Conservation (phyloP, 2,797 vertebrate species). For the Anableps anableps region DNA sequence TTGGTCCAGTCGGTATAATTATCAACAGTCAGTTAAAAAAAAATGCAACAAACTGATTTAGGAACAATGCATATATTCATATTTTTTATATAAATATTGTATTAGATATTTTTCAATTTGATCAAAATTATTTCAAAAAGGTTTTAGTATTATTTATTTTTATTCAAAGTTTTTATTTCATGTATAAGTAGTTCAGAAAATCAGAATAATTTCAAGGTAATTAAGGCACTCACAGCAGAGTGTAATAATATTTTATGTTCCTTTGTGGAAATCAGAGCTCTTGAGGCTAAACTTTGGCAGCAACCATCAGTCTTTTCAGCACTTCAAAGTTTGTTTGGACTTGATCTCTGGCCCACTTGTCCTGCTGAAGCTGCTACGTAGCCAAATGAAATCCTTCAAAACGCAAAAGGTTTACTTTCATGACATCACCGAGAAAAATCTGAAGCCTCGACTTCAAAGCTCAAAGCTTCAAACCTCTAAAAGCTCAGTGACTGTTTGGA, state of each 20-base stretch:
- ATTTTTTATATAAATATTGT: neutral
- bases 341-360: slow-evolving; percentile 34
- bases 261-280: slow-evolving; percentile 8
- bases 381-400: slow-evolving; percentile 53
- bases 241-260: slow-evolving; percentile 1
- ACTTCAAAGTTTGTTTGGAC: slow-evolving; percentile 62
- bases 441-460: slow-evolving; percentile 72
- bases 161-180: neutral
- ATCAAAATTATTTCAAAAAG: neutral
- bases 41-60: neutral
- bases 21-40: neutral
- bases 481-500: slow-evolving; percentile 76
- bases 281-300: slow-evolving; percentile 17
- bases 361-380: slow-evolving; percentile 36
- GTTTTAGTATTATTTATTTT: neutral
- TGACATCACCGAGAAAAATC: slow-evolving; percentile 72
- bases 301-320: slow-evolving; percentile 33
- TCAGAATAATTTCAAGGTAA: neutral
- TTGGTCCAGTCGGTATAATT: neutral
- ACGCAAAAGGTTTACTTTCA: slow-evolving; percentile 48
- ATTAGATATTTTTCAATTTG: neutral
- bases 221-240: neutral
- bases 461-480: slow-evolving; percentile 60
- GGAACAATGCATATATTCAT: no score
- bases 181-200: neutral